Base-by-base conservation (phyloP, 1,140 invertebrate species). In the Sitophilus oryzae region DNA sequence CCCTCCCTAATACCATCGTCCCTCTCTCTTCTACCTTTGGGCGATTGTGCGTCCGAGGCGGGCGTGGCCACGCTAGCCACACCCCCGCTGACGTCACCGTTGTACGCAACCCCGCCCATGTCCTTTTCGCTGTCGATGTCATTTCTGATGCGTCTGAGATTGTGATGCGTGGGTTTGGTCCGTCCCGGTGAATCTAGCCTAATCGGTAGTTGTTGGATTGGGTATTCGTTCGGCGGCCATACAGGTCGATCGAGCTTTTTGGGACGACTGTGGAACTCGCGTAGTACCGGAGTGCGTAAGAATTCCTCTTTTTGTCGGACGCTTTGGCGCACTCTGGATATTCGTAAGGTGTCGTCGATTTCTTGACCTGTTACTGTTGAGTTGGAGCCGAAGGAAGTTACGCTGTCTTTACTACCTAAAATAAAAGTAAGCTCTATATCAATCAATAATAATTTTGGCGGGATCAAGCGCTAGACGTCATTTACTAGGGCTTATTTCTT, bases 261-360 rank as follows among this genome's bases (percentile, higher is more conserved):
- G 1, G 86, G 85, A 60, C 84, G 76, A 4, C 83, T 81, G 62
- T 89, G 88, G 64, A 88, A 88, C 64, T 89, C 86, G 42, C 81
- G 79, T 52, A 80, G 79, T 49, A 82, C 80, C 1, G 87, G 87
- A 48, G 86, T 76, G 60, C 82, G 80, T 22, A 93, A 73, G 68
- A 93, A 93, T 60, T 91, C 89, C 70, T 91, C 88, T 66, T 92
- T 93, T 64, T 91, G 86, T 62, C 91, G 88, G 60, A 86, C 81
- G 63, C 86, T 91, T 68, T 88, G 89, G 45, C 85, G 77, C 61
- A 92, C 80, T 68, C 86, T 78, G 18, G 78, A 80, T 70, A 86
- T 78, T 41, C 83, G 82, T 15, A 82, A 74, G 35, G 81, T 82
- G 65, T 85, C 82, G 61, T 84, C 82, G 15, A 79, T 74, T 58